Evolutionary conservation across 2,113 vertebrate genomes (phyloP).

Genomic region (Philantomba maxwellii): DNA sequence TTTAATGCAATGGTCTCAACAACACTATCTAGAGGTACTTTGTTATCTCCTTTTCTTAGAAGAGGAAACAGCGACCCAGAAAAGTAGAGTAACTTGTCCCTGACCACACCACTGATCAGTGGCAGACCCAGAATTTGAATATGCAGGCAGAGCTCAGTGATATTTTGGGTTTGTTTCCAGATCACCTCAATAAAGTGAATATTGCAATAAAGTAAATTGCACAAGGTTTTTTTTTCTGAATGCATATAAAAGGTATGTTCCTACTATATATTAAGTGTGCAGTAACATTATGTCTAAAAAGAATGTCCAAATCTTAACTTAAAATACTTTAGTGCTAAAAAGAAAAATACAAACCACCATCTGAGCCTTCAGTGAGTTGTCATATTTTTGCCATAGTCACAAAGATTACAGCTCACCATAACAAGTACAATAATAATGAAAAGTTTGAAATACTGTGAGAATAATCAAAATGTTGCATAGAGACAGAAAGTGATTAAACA

Average conservation of each 20-base stretch:
- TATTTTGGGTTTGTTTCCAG: background rate
- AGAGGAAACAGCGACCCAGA: background rate
- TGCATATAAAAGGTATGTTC: background rate
- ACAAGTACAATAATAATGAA: background rate
- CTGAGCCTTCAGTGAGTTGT: background rate
- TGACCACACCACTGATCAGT: background rate
- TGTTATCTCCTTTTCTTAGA: background rate
- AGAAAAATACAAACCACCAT: background rate
- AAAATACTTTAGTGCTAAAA: background rate
- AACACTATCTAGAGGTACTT: background rate
- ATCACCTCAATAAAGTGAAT: background rate
- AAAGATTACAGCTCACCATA: background rate
- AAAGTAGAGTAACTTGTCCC: background rate
- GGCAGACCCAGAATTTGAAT: background rate
- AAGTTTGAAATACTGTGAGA: background rate
- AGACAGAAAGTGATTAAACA: too few species aligned
- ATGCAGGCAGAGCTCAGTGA: background rate
- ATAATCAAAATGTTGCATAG: background rate
- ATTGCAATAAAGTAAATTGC: background rate
- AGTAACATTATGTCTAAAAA: background rate
- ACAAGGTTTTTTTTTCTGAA: background rate
- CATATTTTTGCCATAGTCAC: background rate
- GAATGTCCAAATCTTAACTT: background rate
- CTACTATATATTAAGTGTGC: background rate
- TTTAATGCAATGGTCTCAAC: background rate